phyloP scores from a whole-genome alignment of 1,140 invertebrate genomes.

The Anastatus disparis region DNA sequence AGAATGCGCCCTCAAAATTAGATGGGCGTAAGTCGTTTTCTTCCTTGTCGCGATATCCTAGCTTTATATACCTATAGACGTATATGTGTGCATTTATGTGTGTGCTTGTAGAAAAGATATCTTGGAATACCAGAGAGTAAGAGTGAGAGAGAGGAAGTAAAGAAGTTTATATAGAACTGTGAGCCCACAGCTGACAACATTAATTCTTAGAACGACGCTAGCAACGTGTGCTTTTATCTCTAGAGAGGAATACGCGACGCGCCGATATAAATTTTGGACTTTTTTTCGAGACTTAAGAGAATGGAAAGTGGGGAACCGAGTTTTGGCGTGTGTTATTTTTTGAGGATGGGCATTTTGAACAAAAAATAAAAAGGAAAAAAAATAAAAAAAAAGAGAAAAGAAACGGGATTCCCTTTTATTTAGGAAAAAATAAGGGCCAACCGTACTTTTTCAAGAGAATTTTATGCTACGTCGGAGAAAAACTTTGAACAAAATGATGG shows the following conservation, averaged over 20 bases:
- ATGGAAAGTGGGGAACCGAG: background rate
- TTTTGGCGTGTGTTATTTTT: conserved; percentile 13
- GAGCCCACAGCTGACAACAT: conserved; percentile 49
- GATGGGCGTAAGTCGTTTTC: conserved; percentile 64
- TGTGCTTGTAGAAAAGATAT: background rate
- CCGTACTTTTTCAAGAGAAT: background rate
- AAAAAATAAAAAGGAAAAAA: background rate
- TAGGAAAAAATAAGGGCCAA: background rate
- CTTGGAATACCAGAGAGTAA: background rate
- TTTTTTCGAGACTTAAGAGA: background rate
- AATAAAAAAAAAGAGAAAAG: no score
- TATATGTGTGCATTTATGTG: background rate
- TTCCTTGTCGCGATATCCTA: conserved; percentile 43
- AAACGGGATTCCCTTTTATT: background rate
- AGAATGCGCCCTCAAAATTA: conserved; percentile 66
- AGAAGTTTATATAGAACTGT: conserved; percentile 24
- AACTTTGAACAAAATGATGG: conserved; percentile 2
- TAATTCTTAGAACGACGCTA: conserved; percentile 39
- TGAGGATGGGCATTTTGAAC: background rate
- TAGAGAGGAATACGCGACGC: background rate
- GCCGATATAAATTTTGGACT: conserved; percentile 28
- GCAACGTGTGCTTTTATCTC: conserved; percentile 24
- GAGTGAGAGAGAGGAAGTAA: conserved; percentile 18
- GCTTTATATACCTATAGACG: conserved; percentile 16
- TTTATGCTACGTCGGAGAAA: background rate